Evolutionary conservation across 2,113 vertebrate genomes (phyloP), one percentile per base, ranked within the genome.

Genomic region (Oreochromis niloticus): DNA sequence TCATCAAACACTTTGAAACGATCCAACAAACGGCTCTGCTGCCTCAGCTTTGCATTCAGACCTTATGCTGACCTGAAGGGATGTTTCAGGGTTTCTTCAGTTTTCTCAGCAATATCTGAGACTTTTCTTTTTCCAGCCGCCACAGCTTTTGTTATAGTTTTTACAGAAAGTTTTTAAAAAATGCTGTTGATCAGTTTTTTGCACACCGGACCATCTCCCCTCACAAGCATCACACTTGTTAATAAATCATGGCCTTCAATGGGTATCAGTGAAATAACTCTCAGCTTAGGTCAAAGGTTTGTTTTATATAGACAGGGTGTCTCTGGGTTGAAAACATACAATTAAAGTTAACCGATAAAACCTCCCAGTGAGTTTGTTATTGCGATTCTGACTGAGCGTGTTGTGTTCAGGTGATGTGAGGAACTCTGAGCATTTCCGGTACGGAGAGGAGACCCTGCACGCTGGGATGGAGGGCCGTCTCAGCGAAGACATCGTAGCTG

Each of bases 391-490:
- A 89, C 13, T 4, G 12, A 6, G 22, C 3, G 5, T 81, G 56
- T 66, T 22, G 4, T 78, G 17, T 78, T 11, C 94, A 98, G 97
- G 96, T 41, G 80, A 94, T 4, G 87, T 94, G 55, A 95, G 96
- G 91, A 93, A 97, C 52, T 80, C 97, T 0, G 82, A 94, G 22
- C 90, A 93, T 22, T 98, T 98, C 83, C 87, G 93, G 88, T 97
- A 97, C 1, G 27, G 92, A 12, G 87, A 63, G 0, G 97, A 98
- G 87, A 57, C 94, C 1, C 34, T 57, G 84, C 48, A 81, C 0
- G 97, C 97, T 2, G 97, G 97, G 93, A 94, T 92, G 73, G 96
- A 97, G n/a, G 96, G 95, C 1, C 87, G 90, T 11, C 96, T 98
- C 82, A 96, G 95, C 46, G 87, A 94, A 0, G 97, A 98, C 89